Evolutionary conservation across 1,140 invertebrate genomes (phyloP), one percentile per base, ranked within the genome.

Genomic region (Paralvinella palmiformis): DNA sequence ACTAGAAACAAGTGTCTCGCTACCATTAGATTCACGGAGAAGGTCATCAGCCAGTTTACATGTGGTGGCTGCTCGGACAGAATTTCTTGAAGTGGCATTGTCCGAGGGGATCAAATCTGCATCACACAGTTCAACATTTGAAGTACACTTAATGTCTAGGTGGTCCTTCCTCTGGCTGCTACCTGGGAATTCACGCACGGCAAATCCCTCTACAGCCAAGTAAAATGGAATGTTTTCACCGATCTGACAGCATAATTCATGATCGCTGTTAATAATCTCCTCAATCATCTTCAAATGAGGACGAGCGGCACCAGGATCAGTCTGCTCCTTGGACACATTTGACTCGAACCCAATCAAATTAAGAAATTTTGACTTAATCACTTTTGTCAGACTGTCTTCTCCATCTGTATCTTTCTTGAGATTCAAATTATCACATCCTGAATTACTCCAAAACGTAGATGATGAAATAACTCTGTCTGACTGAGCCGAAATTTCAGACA

Each of bases 111-210:
- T 52, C 17, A 52, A 22, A 52, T 22, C n/a, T 29, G 31, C 24
- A 7, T 52, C 24, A n/a, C 17, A 17, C 10, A n/a, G 24, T 17
- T 27, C 48, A 52, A n/a, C 48, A 27, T 22, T 52, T 29, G 2
- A 29, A 52, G 10, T 29, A 29, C 1, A n/a, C 2, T 57, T n/a
- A 32, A 32, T n/a, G 13, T 33, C 1, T 32, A 20, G 10, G 29
- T 33, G 6, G 27, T 57, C 29, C 3, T 29, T 29, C 22, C 15
- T 33, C 13, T 27, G 45, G 64, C 65, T 66, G 32, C 65, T 66
- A 24, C 37, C 29, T 4, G 65, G 65, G 32, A 66, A 66, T 56
- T 66, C 65, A 1, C 65, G 48, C 4, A 66, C 65, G 10, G 45
- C 36, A 63, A 66, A 66, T 7, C 27, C 50, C 31, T 63, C 35